These are phyloP conservation scores for Xenops minutus DNA, from an alignment of 2,797 vertebrate genomes.

Conservation along the genomic window DNA sequence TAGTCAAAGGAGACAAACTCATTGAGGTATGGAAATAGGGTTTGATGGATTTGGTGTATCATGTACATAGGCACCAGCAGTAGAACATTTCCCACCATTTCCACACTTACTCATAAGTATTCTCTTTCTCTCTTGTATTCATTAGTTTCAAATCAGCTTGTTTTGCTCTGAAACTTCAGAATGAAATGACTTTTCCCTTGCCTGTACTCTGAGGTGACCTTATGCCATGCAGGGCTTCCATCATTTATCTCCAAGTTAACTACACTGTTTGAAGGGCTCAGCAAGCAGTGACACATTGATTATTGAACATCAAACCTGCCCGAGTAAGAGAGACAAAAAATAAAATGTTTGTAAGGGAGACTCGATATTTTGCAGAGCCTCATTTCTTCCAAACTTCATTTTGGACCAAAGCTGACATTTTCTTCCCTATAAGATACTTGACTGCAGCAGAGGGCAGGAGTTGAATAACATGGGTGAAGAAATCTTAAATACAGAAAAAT, in stretches of 20 bases:
- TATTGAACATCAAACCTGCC: background rate
- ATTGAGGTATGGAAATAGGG: slow-evolving; percentile 87
- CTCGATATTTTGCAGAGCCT: background rate
- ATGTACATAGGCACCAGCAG: background rate
- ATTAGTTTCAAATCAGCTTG: background rate
- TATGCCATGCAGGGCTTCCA: background rate
- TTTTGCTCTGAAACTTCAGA: background rate
- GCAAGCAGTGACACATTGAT: background rate
- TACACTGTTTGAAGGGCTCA: background rate
- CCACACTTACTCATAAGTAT: background rate
- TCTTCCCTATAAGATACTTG: background rate
- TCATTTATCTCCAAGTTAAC: background rate
- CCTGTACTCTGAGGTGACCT: background rate
- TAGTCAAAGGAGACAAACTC: slow-evolving; percentile 98
- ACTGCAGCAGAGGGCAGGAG: background rate
- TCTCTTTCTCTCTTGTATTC: background rate
- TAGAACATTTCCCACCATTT: background rate
- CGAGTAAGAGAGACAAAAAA: background rate
- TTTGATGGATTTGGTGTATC: background rate
- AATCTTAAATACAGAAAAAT: background rate
- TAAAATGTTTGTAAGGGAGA: background rate
- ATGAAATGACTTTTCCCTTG: background rate
- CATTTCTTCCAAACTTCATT: background rate
- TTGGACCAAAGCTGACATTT: background rate
- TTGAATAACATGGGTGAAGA: background rate